Evolutionary conservation across 1,140 invertebrate genomes (phyloP).

Genomic region (Drosophila trapezifrons): DNA sequence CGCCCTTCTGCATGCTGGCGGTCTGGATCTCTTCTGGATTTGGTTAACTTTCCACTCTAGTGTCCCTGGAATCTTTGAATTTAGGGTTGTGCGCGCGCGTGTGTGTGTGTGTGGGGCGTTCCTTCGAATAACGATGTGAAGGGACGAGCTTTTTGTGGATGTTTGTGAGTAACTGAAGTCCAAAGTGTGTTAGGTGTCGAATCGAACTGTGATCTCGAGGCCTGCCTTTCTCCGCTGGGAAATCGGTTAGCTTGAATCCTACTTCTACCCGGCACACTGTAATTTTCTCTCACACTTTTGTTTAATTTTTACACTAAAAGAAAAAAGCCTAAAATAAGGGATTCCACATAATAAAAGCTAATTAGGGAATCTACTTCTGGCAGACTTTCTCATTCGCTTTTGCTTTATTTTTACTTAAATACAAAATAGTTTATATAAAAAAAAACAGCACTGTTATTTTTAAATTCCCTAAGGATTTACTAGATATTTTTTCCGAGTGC

Average conservation of each 20-base stretch:
- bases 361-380: neutral
- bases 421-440: neutral
- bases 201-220: constrained; percentile 29
- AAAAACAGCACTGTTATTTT: no score
- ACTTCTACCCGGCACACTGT: constrained; percentile 11
- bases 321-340: no score
- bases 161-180: constrained; percentile 13
- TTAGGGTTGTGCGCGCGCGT: constrained; percentile 3
- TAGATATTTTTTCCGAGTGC: constrained; percentile 4
- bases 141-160: constrained; percentile 25
- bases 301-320: neutral
- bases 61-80: constrained; percentile 13
- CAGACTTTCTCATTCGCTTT: constrained; percentile 9
- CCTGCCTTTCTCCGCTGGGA: no score
- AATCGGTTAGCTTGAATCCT: neutral
- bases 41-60: neutral
- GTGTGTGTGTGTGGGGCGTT: neutral
- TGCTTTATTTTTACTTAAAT: neutral
- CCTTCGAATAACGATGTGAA: constrained; percentile 9
- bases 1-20: constrained; percentile 57
- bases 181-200: constrained; percentile 17
- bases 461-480: no score
- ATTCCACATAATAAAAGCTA: no score
- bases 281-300: neutral
- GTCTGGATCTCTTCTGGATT: neutral